phyloP scores from a whole-genome alignment of 2,888 invertebrate genomes.

The Volucella bombylans region DNA sequence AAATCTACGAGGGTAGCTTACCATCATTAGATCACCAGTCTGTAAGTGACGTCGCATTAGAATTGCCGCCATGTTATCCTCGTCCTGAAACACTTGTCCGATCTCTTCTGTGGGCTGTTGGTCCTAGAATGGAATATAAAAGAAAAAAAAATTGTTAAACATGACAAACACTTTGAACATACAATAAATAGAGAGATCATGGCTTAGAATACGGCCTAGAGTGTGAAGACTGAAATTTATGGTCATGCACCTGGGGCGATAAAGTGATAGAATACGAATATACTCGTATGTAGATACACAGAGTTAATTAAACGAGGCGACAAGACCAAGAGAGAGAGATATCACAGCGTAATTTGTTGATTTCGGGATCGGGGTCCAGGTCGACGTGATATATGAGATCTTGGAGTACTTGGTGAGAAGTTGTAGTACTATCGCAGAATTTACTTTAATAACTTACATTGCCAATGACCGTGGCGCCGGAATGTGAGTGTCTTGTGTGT shows the following conservation, averaged over 20 bases:
- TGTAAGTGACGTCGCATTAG: slow-evolving; percentile 90
- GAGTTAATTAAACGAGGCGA: slow-evolving; percentile 62
- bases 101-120: slow-evolving; percentile 84
- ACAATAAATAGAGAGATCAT: slow-evolving; percentile 31
- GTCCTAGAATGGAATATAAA: slow-evolving; percentile 83
- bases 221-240: slow-evolving; percentile 50
- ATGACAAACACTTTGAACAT: slow-evolving; percentile 33
- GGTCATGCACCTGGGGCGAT: slow-evolving; percentile 48
- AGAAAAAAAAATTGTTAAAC: slow-evolving; percentile 17
- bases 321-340: slow-evolving; percentile 27
- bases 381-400: slow-evolving; percentile 50
- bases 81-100: slow-evolving; percentile 94
- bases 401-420: slow-evolving; percentile 17
- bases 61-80: slow-evolving; percentile 92
- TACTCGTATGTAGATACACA: too few species aligned
- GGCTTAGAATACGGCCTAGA: slow-evolving; percentile 12
- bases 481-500: neutral
- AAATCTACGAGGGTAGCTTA: slow-evolving; percentile 83
- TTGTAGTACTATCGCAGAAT: neutral
- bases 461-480: slow-evolving; percentile 44
- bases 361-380: slow-evolving; percentile 48
- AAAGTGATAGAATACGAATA: slow-evolving; percentile 30
- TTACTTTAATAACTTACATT: slow-evolving; percentile 13
- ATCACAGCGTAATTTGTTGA: slow-evolving; percentile 45
- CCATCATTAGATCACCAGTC: slow-evolving; percentile 92